Evolutionary conservation across 1,140 invertebrate species (phyloP).

Genomic region (Diprion similis): DNA sequence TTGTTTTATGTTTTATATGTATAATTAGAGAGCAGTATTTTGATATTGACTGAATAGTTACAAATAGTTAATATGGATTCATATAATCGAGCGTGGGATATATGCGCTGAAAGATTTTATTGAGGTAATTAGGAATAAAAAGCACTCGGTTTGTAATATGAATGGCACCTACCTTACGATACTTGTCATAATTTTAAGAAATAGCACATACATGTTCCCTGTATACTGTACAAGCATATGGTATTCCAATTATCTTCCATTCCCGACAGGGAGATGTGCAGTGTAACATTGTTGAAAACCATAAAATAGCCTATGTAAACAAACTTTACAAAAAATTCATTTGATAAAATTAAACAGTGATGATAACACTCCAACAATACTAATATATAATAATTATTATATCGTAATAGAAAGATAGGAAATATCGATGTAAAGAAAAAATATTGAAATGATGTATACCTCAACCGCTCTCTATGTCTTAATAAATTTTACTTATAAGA

Average conservation of each 20-base stretch:
- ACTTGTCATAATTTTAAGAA: conserved; percentile 11
- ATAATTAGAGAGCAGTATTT: not conserved
- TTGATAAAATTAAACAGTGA: not conserved
- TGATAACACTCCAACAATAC: not conserved
- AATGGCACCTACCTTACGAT: not conserved
- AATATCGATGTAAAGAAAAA: conserved; percentile 1
- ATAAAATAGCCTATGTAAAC: not conserved
- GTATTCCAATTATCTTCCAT: not conserved
- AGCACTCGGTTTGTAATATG: not conserved
- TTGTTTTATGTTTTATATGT: not conserved
- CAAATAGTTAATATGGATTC: not conserved
- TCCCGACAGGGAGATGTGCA: not conserved
- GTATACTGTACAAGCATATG: not conserved
- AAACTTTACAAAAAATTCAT: not conserved
- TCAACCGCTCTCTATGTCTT: conserved; percentile 29
- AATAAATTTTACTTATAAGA: conserved; percentile 16
- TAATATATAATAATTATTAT: too few species aligned
- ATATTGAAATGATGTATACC: conserved; percentile 15
- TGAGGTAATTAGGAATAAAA: not conserved
- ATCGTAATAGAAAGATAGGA: not conserved
- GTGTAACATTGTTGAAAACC: conserved; percentile 5
- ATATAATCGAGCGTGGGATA: not conserved
- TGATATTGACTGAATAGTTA: not conserved
- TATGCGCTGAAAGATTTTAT: not conserved
- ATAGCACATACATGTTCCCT: not conserved